Conservation (phyloP, 2,888 invertebrate genomes). For the Rotaria socialis region DNA sequence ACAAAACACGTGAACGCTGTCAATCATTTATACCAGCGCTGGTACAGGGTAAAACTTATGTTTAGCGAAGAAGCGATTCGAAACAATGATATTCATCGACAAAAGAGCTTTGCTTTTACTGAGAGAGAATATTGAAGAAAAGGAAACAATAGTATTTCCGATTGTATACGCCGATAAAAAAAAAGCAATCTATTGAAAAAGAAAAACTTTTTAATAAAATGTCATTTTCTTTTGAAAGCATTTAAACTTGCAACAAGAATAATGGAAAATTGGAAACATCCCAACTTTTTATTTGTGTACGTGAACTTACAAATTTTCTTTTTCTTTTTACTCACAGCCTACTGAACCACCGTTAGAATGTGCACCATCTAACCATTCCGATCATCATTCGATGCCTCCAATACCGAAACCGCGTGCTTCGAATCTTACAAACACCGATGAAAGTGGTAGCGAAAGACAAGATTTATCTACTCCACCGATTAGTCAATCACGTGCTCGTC, state of each 20-base stretch:
- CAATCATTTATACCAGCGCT: not conserved
- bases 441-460: not conserved
- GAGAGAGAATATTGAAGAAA: not conserved
- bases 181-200: no score
- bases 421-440: not conserved
- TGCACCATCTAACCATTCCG: not conserved
- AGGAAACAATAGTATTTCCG: no score
- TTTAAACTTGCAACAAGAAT: no score
- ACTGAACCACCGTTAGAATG: not conserved
- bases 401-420: not conserved
- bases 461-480: not conserved
- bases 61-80: not conserved
- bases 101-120: not conserved
- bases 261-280: no score
- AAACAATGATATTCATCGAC: no score
- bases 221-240: no score
- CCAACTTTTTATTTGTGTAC: no score
- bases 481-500: not conserved
- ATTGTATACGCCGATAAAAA: no score
- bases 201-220: no score
- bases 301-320: no score
- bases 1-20: conserved; percentile 39
- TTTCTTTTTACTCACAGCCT: not conserved
- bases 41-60: not conserved
- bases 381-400: not conserved